A percentile compares a stretch with the other conserved stretches of the same genome.
phyloP scores from a whole-genome alignment of 2,888 invertebrate genomes.

The Ferrisia virgata region DNA sequence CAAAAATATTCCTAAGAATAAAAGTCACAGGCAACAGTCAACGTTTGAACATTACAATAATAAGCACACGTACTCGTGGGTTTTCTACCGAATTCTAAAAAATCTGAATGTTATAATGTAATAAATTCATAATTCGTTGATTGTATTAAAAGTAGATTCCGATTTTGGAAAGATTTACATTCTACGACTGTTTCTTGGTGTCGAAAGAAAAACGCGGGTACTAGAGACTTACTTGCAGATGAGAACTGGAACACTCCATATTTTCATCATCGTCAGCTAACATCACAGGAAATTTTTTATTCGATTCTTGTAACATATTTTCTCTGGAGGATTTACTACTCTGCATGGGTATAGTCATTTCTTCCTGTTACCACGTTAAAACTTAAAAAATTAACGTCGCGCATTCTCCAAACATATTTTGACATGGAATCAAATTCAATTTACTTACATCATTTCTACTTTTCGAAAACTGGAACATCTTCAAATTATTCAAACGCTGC shows the following conservation, averaged over 20 bases:
- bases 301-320: neutral
- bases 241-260: neutral
- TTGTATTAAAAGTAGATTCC: too few species aligned
- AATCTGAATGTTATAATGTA: neutral
- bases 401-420: too few species aligned
- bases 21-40: too few species aligned
- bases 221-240: neutral
- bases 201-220: neutral
- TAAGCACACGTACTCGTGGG: neutral
- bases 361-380: neutral
- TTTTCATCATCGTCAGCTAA: neutral
- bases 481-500: slow-evolving; percentile 19
- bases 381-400: neutral
- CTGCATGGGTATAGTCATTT: neutral
- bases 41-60: too few species aligned
- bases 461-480: neutral
- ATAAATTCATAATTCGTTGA: too few species aligned
- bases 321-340: neutral
- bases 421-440: neutral
- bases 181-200: neutral
- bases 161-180: too few species aligned
- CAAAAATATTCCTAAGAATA: slow-evolving; percentile 25
- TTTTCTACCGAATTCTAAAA: neutral
- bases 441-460: neutral
- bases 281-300: neutral